Conservation (phyloP, 2,113 vertebrate species). For the Ictalurus punctatus region DNA sequence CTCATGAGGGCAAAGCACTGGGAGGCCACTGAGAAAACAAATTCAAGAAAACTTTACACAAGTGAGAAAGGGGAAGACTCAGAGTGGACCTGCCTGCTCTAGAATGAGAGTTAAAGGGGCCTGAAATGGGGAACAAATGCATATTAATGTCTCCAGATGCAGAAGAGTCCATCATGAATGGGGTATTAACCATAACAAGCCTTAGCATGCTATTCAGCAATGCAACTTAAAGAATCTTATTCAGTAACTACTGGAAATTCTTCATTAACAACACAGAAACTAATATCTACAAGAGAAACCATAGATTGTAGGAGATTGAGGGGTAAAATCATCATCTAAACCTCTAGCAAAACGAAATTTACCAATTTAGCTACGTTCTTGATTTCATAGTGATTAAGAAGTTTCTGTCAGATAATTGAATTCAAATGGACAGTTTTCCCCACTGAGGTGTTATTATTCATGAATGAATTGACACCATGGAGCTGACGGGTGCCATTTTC, state of each 20-base stretch:
- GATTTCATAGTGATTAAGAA: background rate
- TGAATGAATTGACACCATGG: background rate
- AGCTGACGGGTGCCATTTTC: background rate
- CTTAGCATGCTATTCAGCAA: background rate
- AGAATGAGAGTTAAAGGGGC: constrained; percentile 5
- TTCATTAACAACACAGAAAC: background rate
- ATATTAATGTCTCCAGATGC: background rate
- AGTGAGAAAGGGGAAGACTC: constrained; percentile 11
- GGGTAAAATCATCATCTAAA: background rate
- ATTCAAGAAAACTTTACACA: constrained; percentile 12
- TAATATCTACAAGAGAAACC: background rate
- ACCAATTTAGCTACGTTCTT: background rate
- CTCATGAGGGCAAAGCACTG: background rate
- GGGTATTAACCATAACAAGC: background rate
- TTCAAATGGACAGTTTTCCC: background rate
- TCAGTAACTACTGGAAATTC: background rate
- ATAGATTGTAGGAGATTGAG: background rate
- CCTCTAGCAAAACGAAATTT: background rate
- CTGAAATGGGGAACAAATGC: background rate
- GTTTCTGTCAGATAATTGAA: background rate
- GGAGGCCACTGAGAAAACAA: constrained; percentile 36
- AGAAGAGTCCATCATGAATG: background rate
- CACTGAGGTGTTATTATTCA: background rate
- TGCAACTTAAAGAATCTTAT: background rate
- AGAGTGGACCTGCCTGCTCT: background rate